phyloP scores from a whole-genome alignment of 2,888 invertebrate genomes.

The Boloria euphrosyne region DNA sequence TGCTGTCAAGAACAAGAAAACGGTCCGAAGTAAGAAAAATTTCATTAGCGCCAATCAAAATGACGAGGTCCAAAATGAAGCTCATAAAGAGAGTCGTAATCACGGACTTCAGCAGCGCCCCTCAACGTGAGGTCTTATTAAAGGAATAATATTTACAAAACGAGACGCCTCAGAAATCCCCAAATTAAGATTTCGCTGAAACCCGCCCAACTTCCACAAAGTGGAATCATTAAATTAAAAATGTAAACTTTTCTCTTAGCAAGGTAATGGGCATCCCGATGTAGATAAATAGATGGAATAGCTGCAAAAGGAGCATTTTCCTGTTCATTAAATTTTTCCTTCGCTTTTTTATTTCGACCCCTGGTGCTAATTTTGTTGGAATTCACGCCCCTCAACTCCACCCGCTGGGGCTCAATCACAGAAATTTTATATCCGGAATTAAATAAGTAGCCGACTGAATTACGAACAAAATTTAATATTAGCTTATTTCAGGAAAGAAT shows the following conservation, averaged over 20 bases:
- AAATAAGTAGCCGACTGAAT: conserved; percentile 81
- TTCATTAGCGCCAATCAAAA: conserved; percentile 83
- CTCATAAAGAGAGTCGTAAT: conserved; percentile 81
- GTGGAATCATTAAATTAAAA: conserved; percentile 84
- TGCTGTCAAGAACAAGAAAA: conserved; percentile 80
- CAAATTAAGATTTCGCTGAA: conserved; percentile 82
- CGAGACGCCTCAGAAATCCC: conserved; percentile 83
- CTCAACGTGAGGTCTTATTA: conserved; percentile 82
- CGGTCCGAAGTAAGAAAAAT: conserved; percentile 78
- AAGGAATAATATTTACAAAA: conserved; percentile 83
- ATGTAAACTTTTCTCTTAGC: conserved; percentile 84
- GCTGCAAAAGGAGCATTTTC: conserved; percentile 83
- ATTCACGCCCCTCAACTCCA: conserved; percentile 82
- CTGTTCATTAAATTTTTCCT: conserved; percentile 84
- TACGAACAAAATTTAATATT: conserved; percentile 77
- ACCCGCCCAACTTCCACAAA: conserved; percentile 83
- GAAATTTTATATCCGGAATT: conserved; percentile 83
- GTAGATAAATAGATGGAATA: conserved; percentile 83
- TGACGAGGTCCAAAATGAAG: conserved; percentile 82
- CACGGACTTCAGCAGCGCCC: conserved; percentile 79
- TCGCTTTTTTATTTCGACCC: conserved; percentile 83
- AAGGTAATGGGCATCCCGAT: conserved; percentile 83
- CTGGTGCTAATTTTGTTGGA: conserved; percentile 84
- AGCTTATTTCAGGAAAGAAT: conserved; percentile 71
- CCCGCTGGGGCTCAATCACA: conserved; percentile 82